Base-by-base conservation (phyloP, 1,140 invertebrate species). In the Trachymyrmex cornetzi region DNA sequence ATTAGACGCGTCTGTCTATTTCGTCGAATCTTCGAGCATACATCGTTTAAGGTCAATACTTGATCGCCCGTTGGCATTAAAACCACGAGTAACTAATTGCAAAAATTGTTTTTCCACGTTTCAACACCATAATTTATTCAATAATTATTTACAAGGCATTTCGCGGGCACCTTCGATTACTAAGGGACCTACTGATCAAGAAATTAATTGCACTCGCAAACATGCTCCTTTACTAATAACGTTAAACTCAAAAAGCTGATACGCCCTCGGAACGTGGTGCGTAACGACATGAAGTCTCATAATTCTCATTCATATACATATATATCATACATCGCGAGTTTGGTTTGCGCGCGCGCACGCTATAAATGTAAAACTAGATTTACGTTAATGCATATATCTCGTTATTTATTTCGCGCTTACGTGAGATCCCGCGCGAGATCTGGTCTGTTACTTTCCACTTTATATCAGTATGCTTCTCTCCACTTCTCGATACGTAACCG, bases 371-470 rank as follows among this genome's bases (percentile, higher is more conserved):
- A 80, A 69, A 80, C 30, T 80, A 69, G 77, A 80, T 80, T 80
- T 80, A 69, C 64, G 22, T 80, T 69, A 69, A 80, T 34, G 63
- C 48, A 38, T 12, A 59, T 80, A 80, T 80, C 63, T 69, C 77
- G 63, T 80, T 69, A 80, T 80, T 80, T 80, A 80, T 55, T 69
- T 69, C 63, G 48, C 77, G 63, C 74, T 74, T 55, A 53, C 75
- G 74, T 22, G 77, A 80, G 48, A 80, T 75, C n/a, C 72, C 53
- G 72, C 53, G 30, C 55, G 44, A 79, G 59, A 66, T 67, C 77
- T 69, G 77, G 63, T 69, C 64, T 34, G 19, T 80, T 80, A 80
- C 77, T 80, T 80, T 80, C 63, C 77, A 69, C 77, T 80, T 80
- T 67, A 80, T 69, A 80, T 67, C 63, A 53, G 16, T 63, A 69